Evolutionary conservation across 2,888 invertebrate species (phyloP), one percentile per base, ranked within the genome.

Genomic region (Bugula neritina): DNA sequence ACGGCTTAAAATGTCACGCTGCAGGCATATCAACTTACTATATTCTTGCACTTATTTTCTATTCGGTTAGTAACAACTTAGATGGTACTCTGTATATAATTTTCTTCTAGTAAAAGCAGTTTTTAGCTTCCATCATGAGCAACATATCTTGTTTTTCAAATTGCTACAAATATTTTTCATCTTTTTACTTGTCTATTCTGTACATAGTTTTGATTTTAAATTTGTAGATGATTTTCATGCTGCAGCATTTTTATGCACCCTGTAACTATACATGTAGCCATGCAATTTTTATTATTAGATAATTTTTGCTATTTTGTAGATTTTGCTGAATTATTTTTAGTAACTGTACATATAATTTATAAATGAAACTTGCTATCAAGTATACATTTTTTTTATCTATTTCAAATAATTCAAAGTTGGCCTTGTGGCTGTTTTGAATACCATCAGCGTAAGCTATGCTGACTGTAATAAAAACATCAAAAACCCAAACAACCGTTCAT

Each of bases 301-400:
- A 31, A 29, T 31, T 31, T 63, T 63, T 63, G 27, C 10, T 27
- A 27, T 31, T 63, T 63, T 63, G 29, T 63, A 63, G 63, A 63
- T 63, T 63, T 63, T 63, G 31, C 63, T 29, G 27, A 10, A 31
- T 29, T 31, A 25, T 31, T 63, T 63, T 63, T 43, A 43, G 43
- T 43, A 43, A 29, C n/a, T 63, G 63, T 63, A 63, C 27, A 63
- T 63, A 63, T 63, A 29, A 63, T 63, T 63, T 63, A 63, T 63
- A 63, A 63, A 63, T 63, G 10, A 25, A 1, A 17, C 31, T 5
- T 31, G 10, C 27, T 63, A n/a, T n/a, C n/a, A n/a, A n/a, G n/a
- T n/a, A n/a, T n/a, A n/a, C n/a, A n/a, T n/a, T n/a, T n/a, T n/a
- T n/a, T n/a, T n/a, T n/a, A n/a, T n/a, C n/a, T n/a, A n/a, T n/a